Percentiles rank a stretch among this genome's conserved stretches.
These are phyloP conservation scores for Bruchidius siliquastri DNA, from an alignment of 2,888 invertebrate species.

Conservation along the genomic window DNA sequence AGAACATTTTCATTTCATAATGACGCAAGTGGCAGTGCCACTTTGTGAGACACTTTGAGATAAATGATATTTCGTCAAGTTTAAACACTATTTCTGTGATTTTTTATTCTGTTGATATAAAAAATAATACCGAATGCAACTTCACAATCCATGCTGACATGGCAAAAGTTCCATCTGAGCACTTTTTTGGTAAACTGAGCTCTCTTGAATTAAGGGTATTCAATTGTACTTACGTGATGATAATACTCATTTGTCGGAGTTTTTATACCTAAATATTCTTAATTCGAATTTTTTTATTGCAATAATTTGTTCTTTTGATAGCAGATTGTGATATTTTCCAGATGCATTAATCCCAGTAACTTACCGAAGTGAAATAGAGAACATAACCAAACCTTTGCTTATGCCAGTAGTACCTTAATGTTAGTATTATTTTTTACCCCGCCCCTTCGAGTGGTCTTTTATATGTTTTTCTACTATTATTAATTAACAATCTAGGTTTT, in stretches of 20 bases:
- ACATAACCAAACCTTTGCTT: slow-evolving; percentile 39
- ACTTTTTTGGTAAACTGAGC: slow-evolving; percentile 10
- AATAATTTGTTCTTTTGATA: slow-evolving; percentile 9
- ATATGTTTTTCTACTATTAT: slow-evolving; percentile 13
- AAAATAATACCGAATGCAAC: no score
- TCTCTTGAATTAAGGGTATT: slow-evolving; percentile 21
- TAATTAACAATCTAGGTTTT: slow-evolving; percentile 12
- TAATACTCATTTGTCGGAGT: slow-evolving; percentile 27
- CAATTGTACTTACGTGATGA: slow-evolving; percentile 31
- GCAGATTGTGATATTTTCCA: slow-evolving; percentile 38
- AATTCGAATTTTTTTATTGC: background rate
- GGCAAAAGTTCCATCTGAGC: slow-evolving; percentile 2
- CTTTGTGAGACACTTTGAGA: no score
- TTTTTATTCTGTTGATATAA: no score
- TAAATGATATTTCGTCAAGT: no score
- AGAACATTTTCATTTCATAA: no score
- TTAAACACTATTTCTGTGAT: no score
- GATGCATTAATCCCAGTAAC: slow-evolving; percentile 24
- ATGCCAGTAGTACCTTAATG: slow-evolving; percentile 41
- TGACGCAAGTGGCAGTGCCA: no score
- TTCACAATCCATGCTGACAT: background rate
- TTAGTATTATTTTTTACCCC: slow-evolving; percentile 24
- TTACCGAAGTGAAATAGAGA: slow-evolving; percentile 29
- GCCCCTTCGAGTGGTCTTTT: slow-evolving; percentile 11
- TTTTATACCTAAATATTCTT: slow-evolving; percentile 13